Conservation (phyloP, 2,113 vertebrate species). For the Toxotes chatareus region DNA sequence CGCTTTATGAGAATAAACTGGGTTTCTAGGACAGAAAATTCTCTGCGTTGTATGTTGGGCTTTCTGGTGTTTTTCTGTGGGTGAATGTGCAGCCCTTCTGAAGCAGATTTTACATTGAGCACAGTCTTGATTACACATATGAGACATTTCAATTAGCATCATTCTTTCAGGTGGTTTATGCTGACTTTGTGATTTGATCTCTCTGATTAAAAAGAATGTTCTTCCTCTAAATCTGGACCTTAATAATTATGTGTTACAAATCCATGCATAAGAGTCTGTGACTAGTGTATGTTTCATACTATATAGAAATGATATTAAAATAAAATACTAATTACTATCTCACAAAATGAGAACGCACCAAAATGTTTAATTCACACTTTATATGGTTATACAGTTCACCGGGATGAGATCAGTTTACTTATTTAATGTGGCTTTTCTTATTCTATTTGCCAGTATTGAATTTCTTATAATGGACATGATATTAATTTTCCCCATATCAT, state of each 20-base stretch:
- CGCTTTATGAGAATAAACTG: conserved; percentile 26
- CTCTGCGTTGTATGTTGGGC: conserved; percentile 7
- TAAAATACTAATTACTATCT: neutral
- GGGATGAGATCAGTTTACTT: neutral
- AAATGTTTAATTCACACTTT: conserved; percentile 2
- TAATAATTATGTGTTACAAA: neutral
- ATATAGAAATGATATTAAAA: neutral
- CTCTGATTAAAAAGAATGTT: neutral
- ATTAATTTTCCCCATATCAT: neutral
- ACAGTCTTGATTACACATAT: neutral
- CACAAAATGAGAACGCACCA: neutral
- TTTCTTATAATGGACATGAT: neutral
- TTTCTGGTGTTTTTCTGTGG: conserved; percentile 1
- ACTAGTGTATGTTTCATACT: neutral
- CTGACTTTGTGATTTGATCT: neutral
- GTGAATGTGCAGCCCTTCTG: neutral
- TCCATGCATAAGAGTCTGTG: neutral
- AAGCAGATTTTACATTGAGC: neutral
- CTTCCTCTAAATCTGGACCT: too few species aligned
- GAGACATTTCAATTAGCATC: neutral
- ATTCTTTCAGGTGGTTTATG: neutral
- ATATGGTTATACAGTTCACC: neutral
- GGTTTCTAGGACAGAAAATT: conserved; percentile 57
- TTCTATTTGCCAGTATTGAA: neutral
- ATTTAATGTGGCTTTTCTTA: neutral